Evolutionary conservation across 2,888 invertebrate species (phyloP), one percentile per base, ranked within the genome.

Genomic region (Heliconius charithonia): DNA sequence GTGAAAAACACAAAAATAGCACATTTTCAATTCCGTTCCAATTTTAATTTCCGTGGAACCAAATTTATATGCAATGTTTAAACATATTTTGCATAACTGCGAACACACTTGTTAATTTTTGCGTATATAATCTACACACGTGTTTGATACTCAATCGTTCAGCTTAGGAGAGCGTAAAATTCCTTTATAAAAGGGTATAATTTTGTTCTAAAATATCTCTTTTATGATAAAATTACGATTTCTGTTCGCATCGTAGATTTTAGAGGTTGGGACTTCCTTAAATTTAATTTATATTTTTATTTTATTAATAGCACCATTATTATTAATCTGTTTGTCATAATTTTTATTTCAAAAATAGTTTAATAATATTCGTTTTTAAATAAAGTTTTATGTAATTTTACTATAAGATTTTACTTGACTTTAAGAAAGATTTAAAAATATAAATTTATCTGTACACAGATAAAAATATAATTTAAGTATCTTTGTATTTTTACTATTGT

Each of bases 81-180:
- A 25, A 69, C 25, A 16, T 16, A 69, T 25, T 69, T 69, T 9
- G 25, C 41, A 29, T 69, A 41, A 41, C 32, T 37, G 27, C 7
- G 25, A n/a, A 25, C 12, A 67, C 67, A 37, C 13, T 45, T 65
- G 56, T 59, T 74, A 74, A 78, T 78, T 62, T 78, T 74, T 77
- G 73, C 27, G 29, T 77, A 77, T 77, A 73, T 70, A 67, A 63
- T 65, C 65, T 74, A 70, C 69, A 63, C 72, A 59, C 32, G 65
- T 56, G 65, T 65, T 70, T 69, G 73, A 62, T 67, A 41, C 63
- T 76, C 69, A 51, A 29, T 71, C 77, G 79, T 71, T 81, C 63
- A 73, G 75, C 67, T 79, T 77, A 67, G 72, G 77, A 62, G 75
- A 72, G 79, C 75, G 77, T 74, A 67, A 81, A 81, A 81, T 81